Conservation (phyloP, 2,113 vertebrate genomes). For the Hirundichthys speculiger region DNA sequence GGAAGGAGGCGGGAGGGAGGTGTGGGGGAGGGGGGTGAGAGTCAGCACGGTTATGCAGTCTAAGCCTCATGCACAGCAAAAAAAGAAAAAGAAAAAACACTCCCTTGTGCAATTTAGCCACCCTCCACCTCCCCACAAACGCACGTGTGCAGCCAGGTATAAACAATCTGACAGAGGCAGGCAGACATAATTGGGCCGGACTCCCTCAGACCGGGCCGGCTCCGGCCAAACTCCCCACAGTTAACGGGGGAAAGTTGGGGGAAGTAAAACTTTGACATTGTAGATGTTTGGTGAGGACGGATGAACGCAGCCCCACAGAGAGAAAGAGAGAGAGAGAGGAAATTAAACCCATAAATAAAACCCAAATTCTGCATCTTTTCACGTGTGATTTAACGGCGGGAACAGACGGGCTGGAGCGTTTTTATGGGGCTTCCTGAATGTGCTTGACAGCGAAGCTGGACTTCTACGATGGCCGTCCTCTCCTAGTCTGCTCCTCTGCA, state of each 20-base stretch:
- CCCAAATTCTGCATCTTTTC: not conserved
- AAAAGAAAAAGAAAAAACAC: conserved; percentile 7
- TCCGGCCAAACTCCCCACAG: conserved; percentile 48
- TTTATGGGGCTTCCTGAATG: no score
- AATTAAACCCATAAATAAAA: conserved; percentile 2
- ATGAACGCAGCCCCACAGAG: conserved; percentile 15
- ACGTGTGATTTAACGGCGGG: not conserved
- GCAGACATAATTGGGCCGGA: conserved; percentile 75
- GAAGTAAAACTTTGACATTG: conserved; percentile 65
- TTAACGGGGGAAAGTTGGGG: conserved; percentile 61
- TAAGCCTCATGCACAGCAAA: conserved; percentile 16
- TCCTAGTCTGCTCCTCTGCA: no score
- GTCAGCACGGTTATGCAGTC: conserved; percentile 5
- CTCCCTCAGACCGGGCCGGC: conserved; percentile 40
- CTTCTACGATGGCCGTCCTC: no score
- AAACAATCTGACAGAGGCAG: conserved; percentile 75
- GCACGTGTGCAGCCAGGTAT: conserved; percentile 71
- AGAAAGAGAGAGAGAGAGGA: no score
- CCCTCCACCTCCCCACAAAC: conserved; percentile 53
- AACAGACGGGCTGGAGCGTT: not conserved
- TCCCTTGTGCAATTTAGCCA: conserved; percentile 53
- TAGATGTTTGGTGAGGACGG: conserved; percentile 33
- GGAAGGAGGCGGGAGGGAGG: conserved; percentile 16
- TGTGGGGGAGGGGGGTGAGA: not conserved
- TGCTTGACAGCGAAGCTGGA: no score